Evolutionary conservation across 53 echinoderm and acorn worm genomes (phyloP).

Genomic region (Paracentrotus lividus): DNA sequence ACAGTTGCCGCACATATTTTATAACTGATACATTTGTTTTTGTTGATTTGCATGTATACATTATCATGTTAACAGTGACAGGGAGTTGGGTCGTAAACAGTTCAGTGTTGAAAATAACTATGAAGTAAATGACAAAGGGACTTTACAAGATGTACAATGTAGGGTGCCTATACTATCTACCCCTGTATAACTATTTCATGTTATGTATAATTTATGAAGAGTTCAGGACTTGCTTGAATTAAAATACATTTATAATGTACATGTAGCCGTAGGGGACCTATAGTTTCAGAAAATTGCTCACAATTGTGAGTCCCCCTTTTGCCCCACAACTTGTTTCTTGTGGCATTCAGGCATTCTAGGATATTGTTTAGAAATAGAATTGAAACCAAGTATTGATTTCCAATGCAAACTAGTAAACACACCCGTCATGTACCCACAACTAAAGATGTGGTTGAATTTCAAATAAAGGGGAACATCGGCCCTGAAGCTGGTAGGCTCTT

Average conservation of each 20-base stretch:
- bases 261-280: not conserved
- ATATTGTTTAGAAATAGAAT: not conserved
- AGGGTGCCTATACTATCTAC: not conserved
- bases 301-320: not conserved
- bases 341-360: conserved; percentile 2
- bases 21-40: not conserved
- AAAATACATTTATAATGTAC: not conserved
- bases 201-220: too few species aligned
- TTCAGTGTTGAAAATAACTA: not conserved
- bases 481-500: not conserved
- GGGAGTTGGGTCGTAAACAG: not conserved
- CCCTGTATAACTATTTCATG: too few species aligned
- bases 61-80: not conserved
- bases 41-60: not conserved
- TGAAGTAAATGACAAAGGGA: not conserved
- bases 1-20: too few species aligned
- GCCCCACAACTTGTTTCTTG: not conserved
- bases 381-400: conserved; percentile 32
- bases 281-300: not conserved
- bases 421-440: not conserved
- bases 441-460: conserved; percentile 38
- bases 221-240: too few species aligned
- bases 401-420: not conserved
- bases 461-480: not conserved
- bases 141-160: not conserved